A percentile compares a stretch with the other conserved stretches of the same genome.
These are phyloP conservation scores for Isurus oxyrinchus DNA, from an alignment of 2,113 vertebrate genomes.

Conservation along the genomic window DNA sequence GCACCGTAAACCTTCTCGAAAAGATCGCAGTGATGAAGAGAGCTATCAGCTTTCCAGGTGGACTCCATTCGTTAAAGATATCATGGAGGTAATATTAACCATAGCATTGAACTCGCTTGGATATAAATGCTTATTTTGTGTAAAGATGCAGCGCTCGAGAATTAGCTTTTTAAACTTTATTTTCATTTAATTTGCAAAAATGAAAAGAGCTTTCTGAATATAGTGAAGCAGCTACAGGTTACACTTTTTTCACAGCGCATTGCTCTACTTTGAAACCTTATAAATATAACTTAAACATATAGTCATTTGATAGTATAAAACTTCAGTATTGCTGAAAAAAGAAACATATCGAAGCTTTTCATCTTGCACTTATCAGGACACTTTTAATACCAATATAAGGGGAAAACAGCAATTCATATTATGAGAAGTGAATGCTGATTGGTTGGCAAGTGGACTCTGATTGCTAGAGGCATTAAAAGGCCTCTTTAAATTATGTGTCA, in stretches of 20 bases:
- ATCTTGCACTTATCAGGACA: too few relatives aligned
- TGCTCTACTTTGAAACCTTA: not conserved
- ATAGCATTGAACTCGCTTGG: not conserved
- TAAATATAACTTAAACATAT: not conserved
- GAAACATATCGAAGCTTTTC: too few relatives aligned
- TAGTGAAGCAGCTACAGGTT: not conserved
- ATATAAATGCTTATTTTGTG: not conserved
- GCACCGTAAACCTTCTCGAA: conserved; percentile 62
- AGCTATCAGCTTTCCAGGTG: conserved; percentile 89
- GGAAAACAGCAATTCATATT: too few relatives aligned
- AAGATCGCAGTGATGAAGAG: conserved; percentile 74
- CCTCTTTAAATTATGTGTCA: not conserved
- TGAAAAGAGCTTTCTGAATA: not conserved
- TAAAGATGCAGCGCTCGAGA: not conserved
- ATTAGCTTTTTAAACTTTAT: not conserved
- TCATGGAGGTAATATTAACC: conserved; percentile 75
- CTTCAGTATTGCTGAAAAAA: too few relatives aligned
- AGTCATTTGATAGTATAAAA: too few relatives aligned
- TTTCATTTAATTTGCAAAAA: not conserved
- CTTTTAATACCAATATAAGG: too few relatives aligned
- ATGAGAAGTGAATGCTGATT: too few relatives aligned
- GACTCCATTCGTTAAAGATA: conserved; percentile 87
- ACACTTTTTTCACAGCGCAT: not conserved
- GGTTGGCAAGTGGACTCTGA: too few relatives aligned
- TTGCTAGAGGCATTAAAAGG: too few relatives aligned